Conservation (phyloP, 1,140 invertebrate genomes). For the Brachionus angularis region DNA sequence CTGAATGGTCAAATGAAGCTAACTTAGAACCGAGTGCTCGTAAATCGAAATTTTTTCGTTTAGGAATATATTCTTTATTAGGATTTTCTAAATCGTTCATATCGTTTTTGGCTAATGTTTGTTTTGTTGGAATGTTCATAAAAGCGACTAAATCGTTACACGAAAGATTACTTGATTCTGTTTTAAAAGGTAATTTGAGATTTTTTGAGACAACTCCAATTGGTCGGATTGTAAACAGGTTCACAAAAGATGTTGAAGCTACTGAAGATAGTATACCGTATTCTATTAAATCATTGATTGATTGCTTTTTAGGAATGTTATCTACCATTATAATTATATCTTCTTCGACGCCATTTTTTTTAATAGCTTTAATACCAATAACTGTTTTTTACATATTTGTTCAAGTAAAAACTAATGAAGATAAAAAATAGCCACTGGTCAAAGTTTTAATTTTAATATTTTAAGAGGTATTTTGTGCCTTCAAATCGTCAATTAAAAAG, state of each 20-base stretch:
- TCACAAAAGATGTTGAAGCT: constrained; percentile 60
- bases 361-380: constrained; percentile 34
- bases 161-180: constrained; percentile 10
- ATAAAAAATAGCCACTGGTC: background rate
- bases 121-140: constrained; percentile 36
- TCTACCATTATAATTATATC: constrained; percentile 43
- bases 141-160: constrained; percentile 16
- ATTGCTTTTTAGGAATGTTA: background rate
- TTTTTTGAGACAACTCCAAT: constrained; percentile 75
- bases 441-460: background rate
- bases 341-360: constrained; percentile 30
- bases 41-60: background rate
- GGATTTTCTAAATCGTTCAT: constrained; percentile 39
- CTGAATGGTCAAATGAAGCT: constrained; percentile 35
- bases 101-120: background rate
- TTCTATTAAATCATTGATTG: constrained; percentile 39
- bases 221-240: constrained; percentile 73
- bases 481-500: constrained; percentile 90
- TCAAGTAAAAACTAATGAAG: constrained; percentile 14
- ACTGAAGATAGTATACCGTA: constrained; percentile 59
- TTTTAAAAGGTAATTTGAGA: constrained; percentile 66
- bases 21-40: background rate
- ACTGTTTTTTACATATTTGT: constrained; percentile 36
- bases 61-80: constrained; percentile 50
- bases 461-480: constrained; percentile 67